A percentile compares a stretch with the other conserved stretches of the same genome.
Evolutionary conservation across 2,888 invertebrate genomes (phyloP).

Genomic region (Drosophila monieri): DNA sequence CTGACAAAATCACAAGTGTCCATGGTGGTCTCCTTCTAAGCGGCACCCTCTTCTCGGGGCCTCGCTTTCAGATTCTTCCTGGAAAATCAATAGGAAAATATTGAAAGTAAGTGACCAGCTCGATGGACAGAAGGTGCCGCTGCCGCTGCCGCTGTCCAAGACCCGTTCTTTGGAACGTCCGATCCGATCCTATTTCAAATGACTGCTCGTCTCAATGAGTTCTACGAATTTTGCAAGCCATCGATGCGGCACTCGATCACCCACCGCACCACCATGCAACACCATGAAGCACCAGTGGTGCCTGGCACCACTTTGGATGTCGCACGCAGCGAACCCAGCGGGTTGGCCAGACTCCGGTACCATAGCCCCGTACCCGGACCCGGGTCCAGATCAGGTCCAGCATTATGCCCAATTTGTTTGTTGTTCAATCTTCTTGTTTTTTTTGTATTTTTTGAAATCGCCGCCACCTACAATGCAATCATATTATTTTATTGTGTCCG

Average conservation of each 20-base stretch:
- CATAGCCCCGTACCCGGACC: background rate
- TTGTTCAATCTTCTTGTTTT: constrained; percentile 21
- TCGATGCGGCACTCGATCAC: constrained; percentile 35
- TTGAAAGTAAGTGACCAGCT: constrained; percentile 27
- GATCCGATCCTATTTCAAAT: constrained; percentile 67
- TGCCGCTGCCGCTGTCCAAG: background rate
- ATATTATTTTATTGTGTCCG: constrained; percentile 59
- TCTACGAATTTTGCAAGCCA: constrained; percentile 72
- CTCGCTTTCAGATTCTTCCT: constrained; percentile 5
- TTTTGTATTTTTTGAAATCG: constrained; percentile 32
- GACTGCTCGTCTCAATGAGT: constrained; percentile 63
- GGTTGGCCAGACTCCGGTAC: constrained; percentile 22
- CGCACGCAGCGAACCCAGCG: constrained; percentile 37
- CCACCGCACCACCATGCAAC: constrained; percentile 8
- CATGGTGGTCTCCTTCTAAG: constrained; percentile 31
- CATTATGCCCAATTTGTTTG: constrained; percentile 53
- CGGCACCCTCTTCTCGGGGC: no score
- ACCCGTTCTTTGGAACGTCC: constrained; percentile 22
- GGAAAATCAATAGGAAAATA: constrained; percentile 36
- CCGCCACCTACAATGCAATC: constrained; percentile 68
- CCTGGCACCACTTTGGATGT: constrained; percentile 29
- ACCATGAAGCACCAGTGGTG: background rate
- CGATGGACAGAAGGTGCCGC: constrained; percentile 5
- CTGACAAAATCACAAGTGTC: constrained; percentile 46
- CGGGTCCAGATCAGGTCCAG: constrained; percentile 2